Percentiles rank a stretch among this genome's conserved stretches.
Evolutionary conservation across 2,888 invertebrate species (phyloP).

Genomic region (Drosophila paramelanica): DNA sequence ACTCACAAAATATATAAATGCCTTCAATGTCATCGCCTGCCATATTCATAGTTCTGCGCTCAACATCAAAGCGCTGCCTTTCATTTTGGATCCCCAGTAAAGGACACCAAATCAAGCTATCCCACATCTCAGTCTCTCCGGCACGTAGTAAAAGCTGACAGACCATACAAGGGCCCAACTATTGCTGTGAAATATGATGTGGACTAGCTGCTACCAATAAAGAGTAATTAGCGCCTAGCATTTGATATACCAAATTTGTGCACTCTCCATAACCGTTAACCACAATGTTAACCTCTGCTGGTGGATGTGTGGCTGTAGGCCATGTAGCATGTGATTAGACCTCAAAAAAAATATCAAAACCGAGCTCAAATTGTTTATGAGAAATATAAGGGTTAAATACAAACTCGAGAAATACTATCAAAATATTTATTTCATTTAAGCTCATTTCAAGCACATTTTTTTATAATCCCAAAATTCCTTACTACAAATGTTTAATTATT

Average conservation of each 20-base stretch:
- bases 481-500: no score
- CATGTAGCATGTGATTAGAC: constrained; percentile 6
- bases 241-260: constrained; percentile 51
- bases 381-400: no score
- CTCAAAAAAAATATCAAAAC: no score
- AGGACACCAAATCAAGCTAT: constrained; percentile 76
- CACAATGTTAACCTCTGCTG: constrained; percentile 28
- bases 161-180: constrained; percentile 72
- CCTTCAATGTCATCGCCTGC: constrained; percentile 55
- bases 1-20: constrained; percentile 61
- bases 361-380: background rate
- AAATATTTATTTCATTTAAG: no score
- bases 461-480: no score
- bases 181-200: constrained; percentile 78
- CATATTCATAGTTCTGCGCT: constrained; percentile 68
- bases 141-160: constrained; percentile 73
- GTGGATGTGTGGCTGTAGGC: background rate
- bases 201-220: constrained; percentile 63
- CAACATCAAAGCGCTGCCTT: constrained; percentile 73
- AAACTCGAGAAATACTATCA: no score
- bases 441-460: no score
- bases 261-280: constrained; percentile 40
- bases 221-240: constrained; percentile 70
- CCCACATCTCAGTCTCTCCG: constrained; percentile 57
- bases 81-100: constrained; percentile 60